A percentile compares a stretch with the other conserved stretches of the same genome.
Conservation (phyloP, 2,113 vertebrate species). For the Hippoglossus stenolepis region DNA sequence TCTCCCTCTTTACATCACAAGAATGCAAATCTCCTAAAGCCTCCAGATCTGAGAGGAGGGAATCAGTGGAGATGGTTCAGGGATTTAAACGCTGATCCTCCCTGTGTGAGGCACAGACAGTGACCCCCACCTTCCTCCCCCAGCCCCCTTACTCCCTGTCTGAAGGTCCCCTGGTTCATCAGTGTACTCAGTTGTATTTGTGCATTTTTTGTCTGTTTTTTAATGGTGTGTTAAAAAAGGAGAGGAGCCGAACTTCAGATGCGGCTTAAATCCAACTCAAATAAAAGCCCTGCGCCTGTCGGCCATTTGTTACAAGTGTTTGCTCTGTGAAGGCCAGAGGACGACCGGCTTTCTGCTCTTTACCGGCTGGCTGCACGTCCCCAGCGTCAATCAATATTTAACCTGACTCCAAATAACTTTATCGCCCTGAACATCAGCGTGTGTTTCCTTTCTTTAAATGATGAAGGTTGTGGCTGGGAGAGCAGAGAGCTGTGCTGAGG, state of each 20-base stretch:
- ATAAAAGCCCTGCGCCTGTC: conserved; percentile 48
- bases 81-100: conserved; percentile 79
- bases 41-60: conserved; percentile 67
- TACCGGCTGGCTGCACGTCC: conserved; percentile 78
- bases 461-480: neutral
- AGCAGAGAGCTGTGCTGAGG: neutral
- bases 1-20: conserved; percentile 73
- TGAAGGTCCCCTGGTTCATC: conserved; percentile 17
- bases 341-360: neutral
- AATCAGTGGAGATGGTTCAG: conserved; percentile 62
- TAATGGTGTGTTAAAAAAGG: conserved; percentile 36
- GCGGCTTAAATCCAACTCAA: conserved; percentile 66
- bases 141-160: conserved; percentile 18
- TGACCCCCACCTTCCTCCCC: conserved; percentile 43
- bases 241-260: conserved; percentile 53
- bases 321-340: conserved; percentile 81
- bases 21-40: conserved; percentile 76
- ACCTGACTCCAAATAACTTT: conserved; percentile 36
- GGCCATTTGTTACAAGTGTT: conserved; percentile 74
- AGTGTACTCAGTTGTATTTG: conserved; percentile 19
- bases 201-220: conserved; percentile 45
- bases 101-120: conserved; percentile 73
- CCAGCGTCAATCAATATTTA: no score
- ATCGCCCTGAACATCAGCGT: conserved; percentile 14
- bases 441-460: neutral